Evolutionary conservation across 2,888 invertebrate genomes (phyloP).

Genomic region (Sepioteuthis lessoniana): DNA sequence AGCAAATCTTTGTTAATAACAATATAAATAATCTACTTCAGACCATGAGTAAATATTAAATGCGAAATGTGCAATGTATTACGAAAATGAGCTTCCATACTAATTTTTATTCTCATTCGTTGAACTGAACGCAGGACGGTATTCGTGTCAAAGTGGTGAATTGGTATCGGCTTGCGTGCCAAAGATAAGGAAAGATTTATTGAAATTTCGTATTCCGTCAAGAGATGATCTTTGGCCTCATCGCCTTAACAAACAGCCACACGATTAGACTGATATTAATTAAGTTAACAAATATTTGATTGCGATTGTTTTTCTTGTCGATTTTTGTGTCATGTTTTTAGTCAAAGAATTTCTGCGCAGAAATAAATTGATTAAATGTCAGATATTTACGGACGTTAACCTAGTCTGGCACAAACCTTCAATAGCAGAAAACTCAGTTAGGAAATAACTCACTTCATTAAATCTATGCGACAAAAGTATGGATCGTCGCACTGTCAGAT

Average conservation of each 20-base stretch:
- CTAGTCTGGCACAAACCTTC: too few relatives aligned
- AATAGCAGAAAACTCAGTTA: too few relatives aligned
- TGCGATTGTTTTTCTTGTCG: background rate
- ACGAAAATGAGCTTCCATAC: background rate
- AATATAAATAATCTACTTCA: too few relatives aligned
- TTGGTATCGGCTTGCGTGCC: background rate
- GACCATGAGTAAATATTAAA: background rate
- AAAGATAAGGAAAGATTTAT: background rate
- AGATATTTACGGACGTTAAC: too few relatives aligned
- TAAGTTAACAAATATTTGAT: background rate
- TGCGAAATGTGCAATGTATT: background rate
- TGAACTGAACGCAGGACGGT: background rate
- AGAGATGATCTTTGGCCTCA: background rate
- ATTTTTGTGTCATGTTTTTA: background rate
- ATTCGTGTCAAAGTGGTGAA: background rate
- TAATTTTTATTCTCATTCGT: background rate
- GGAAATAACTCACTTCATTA: too few relatives aligned
- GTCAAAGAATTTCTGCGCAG: background rate
- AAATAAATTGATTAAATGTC: background rate
- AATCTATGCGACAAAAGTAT: too few relatives aligned
- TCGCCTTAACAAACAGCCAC: background rate
- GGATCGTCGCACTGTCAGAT: too few relatives aligned
- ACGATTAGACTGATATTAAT: background rate
- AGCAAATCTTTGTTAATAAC: too few relatives aligned
- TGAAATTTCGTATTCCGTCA: background rate